These are phyloP conservation scores for Deladenus siricidicola DNA, from an alignment of 2,888 invertebrate genomes.

Conservation along the genomic window DNA sequence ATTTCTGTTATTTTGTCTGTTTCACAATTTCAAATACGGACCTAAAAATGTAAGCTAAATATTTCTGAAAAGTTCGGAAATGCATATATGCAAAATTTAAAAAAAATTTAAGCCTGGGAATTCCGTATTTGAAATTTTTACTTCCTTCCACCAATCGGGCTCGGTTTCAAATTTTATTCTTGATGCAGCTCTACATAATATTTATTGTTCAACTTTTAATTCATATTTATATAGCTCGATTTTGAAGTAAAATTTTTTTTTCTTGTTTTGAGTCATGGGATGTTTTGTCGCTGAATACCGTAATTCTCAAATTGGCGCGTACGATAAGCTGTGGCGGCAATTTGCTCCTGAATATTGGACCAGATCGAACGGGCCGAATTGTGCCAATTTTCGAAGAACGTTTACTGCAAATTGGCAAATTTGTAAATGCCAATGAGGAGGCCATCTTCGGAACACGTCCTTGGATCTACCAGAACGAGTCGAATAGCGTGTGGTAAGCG, in stretches of 20 bases:
- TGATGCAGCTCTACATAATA: no score
- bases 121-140: no score
- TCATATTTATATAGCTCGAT: no score
- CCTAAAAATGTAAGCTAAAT: no score
- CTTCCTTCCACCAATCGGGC: no score
- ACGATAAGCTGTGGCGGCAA: constrained; percentile 52
- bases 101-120: no score
- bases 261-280: constrained; percentile 31
- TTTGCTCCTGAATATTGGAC: constrained; percentile 54
- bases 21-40: no score
- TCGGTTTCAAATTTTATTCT: no score
- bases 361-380: constrained; percentile 56
- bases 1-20: no score
- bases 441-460: constrained; percentile 56
- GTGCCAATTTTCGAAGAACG: constrained; percentile 57
- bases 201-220: background rate
- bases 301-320: constrained; percentile 38
- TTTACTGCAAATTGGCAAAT: constrained; percentile 54
- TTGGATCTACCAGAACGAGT: constrained; percentile 58
- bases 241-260: background rate
- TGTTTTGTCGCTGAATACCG: constrained; percentile 31
- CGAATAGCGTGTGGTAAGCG: constrained; percentile 53
- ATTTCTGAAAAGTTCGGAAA: no score
- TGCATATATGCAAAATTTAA: no score
- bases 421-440: constrained; percentile 55